Evolutionary conservation across 1,140 invertebrate species (phyloP), one percentile per base, ranked within the genome.

Genomic region (Papilio polytes): DNA sequence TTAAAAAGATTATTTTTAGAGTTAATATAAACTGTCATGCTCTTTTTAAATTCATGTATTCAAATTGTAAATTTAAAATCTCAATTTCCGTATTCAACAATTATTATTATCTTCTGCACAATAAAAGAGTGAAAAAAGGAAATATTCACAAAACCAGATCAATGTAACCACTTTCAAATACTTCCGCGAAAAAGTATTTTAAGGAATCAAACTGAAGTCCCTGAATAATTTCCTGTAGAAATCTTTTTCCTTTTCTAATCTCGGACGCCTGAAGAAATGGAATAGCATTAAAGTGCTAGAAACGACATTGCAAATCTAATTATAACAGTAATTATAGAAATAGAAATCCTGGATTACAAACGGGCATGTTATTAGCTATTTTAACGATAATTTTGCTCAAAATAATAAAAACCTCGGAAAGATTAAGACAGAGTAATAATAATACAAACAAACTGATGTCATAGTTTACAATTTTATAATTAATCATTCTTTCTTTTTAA

Each of bases 401-500:
- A 20, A 56, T n/a, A 18, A n/a, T 18, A 7, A 8, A 56, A 56
- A 56, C 53, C 20, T 1, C 18, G 1, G 3, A 18, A 1, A n/a
- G 6, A 18, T 56, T n/a, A 56, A 56, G 31, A 36, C 31, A 36
- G 2, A 20, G 4, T 56, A 20, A 18, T 56, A 9, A 56, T 20
- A 1, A 20, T 20, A n/a, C 0, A 56, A 56, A 56, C 7, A 56
- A 56, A 56, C 20, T 18, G 13, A 26, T 26, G n/a, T 2, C 63
- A 12, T 20, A 70, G 53, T 56, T 56, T 8, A 56, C 53, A 9
- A 56, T 20, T 18, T 7, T 56, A 2, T 8, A 56, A 56, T 9
- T 56, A 56, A 56, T 80, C n/a, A 76, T 4, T 48, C 31, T 84
- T 86, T 85, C 80, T 89, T 91, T 51, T 85, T 85, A 79, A 91